Base-by-base conservation (phyloP, 2,888 invertebrate genomes). In the Galeopsomyia nigrocyanea region DNA sequence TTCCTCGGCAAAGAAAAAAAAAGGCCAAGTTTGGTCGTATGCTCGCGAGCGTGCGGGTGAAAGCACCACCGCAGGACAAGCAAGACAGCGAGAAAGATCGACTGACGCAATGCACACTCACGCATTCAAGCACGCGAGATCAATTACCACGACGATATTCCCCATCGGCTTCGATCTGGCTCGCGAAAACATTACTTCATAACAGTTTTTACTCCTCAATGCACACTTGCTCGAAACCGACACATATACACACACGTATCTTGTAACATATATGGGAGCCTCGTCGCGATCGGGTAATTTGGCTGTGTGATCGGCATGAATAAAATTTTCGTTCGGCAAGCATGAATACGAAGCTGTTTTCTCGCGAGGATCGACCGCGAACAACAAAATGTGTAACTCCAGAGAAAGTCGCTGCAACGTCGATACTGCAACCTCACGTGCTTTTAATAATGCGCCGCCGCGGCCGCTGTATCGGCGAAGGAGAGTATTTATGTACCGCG, bases 61-160 rank as follows among this genome's bases (percentile, higher is more conserved):
- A 72, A 64, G 63, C 64, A 63, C 21, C 22, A 21, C 13, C 39
- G n/a, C 9, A 17, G n/a, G 16, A 46, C n/a, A 1, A 26, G 50
- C 1, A 31, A 31, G 16, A 19, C 39, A 64, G 55, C 14, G 64
- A 55, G 55, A 46, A 19, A 46, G 57, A 39, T 17, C n/a, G 9
- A 6, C 56, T 73, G 61, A 65, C 56, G 69, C 64, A 68, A 68
- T 53, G 46, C 55, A 49, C 68, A 55, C 68, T 51, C 9, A 39
- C 16, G 62, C 68, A 69, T 51, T 68, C 66, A 75, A 68, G 71
- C 74, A 75, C 71, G 73, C 75, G 71, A 75, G 76, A 77, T 73
- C 72, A 68, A 75, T 75, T 77, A 77, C 76, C 71, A 75, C 76
- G 74, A 75, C 74, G 72, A 76, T 65, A 65, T 72, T 77, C 66